Evolutionary conservation across 1,140 invertebrate genomes (phyloP), one percentile per base, ranked within the genome.

Genomic region (Drosophila sp.): DNA sequence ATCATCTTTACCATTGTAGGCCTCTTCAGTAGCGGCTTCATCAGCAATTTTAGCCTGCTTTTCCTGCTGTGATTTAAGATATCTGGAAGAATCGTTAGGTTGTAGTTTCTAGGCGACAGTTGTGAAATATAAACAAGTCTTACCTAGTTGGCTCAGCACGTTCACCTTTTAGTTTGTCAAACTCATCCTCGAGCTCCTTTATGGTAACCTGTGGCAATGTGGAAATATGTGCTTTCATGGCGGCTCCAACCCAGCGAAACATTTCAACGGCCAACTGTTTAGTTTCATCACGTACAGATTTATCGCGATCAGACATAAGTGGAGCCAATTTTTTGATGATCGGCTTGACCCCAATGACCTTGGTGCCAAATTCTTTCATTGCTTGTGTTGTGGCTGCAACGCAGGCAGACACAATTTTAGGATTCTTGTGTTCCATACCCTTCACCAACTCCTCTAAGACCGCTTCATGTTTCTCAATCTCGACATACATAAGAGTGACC

Each of bases 361-460:
- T 99, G 29, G 96, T 94, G 9, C 98, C 98, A 94, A 98, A 99
- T 87, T 97, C 96, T 93, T 94, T 95, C 2, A 99, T 92, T 2
- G 96, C 95, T 57, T 95, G 93, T 25, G 95, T 96, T 5, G 97
- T 89, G 13, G 95, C 94, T 11, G 94, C 93, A n/a, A 98, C 94
- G 92, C 96, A 98, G 0, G 95, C 97, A 2, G 96, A 92, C 4
- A 98, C 96, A 72, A 98, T 97, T 93, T 99, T 99, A 0, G 98
- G 98, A 92, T 98, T 98, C 92, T 99, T 99, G 63, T 96, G 95
- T 76, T 98, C 97, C 91, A 98, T 95, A 25, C 98, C 98, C 93
- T 98, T 98, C 3, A 98, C 93, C 5, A 99, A 92, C 92, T 98
- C 97, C 86, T 99, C 98, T 91, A 97, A 93, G 0, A 98, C 97